A percentile compares a stretch with the other conserved stretches of the same genome.
phyloP scores from a whole-genome alignment of 1,140 invertebrate genomes.

The Meloidogyne floridensis region DNA sequence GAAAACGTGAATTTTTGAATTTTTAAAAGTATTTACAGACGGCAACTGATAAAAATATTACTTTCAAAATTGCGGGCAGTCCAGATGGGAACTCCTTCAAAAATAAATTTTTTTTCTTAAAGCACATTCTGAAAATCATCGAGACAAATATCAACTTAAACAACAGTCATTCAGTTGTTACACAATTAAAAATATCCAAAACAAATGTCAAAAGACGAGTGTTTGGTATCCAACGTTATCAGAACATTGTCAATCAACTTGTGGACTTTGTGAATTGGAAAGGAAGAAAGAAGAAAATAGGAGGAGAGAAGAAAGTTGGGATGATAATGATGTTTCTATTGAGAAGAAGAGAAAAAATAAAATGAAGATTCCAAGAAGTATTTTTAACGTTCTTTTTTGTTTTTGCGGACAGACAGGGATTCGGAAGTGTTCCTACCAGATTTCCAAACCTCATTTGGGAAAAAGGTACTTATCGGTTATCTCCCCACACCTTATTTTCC shows the following conservation, averaged over 20 bases:
- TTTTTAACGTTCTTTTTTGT: too few species aligned
- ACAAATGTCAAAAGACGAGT: not conserved
- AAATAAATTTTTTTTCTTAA: not conserved
- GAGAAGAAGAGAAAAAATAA: not conserved
- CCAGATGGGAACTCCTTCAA: too few species aligned
- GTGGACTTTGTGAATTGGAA: constrained; percentile 3
- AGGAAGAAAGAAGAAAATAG: not conserved
- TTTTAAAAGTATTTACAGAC: too few species aligned
- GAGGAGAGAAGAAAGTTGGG: not conserved
- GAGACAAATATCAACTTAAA: not conserved
- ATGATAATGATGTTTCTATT: not conserved
- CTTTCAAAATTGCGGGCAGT: too few species aligned
- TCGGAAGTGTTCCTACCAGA: too few species aligned
- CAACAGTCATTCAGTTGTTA: not conserved
- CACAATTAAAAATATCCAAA: not conserved
- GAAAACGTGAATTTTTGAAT: too few species aligned
- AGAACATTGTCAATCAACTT: constrained; percentile 10
- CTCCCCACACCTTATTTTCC: too few species aligned
- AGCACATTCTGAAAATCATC: not conserved
- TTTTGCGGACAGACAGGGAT: too few species aligned
- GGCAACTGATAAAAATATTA: too few species aligned
- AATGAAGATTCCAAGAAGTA: constrained; percentile 9
- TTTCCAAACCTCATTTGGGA: too few species aligned
- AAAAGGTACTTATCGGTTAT: too few species aligned
- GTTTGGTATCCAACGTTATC: constrained; percentile 12